Evolutionary conservation across 92 coral and sea anemone genomes (phyloP), one percentile per base, ranked within the genome.

Genomic region (Umimayanthus kanabou): DNA sequence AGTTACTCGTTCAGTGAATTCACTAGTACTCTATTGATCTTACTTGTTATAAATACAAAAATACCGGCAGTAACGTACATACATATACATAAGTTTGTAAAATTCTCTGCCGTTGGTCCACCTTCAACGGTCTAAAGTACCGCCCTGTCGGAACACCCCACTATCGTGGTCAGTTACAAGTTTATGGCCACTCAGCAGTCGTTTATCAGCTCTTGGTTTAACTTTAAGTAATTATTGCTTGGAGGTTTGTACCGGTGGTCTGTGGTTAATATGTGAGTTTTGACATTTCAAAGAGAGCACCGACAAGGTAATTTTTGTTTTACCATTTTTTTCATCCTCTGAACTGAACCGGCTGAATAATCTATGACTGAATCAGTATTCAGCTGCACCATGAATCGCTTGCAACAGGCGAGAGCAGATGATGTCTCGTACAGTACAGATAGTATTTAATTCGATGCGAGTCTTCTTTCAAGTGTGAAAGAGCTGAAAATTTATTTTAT

Each of bases 71-170:
- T 47, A 47, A 47, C 9, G 53, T 47, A 47, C 53, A 47, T 47
- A 8, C 53, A 47, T 47, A 47, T 47, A 47, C 53, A 47, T 18
- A 53, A 53, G 26, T 61, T 14, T 61, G 25, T 18, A 14, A 61
- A 61, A 61, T 61, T 18, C 26, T 23, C 9, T 61, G 69, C 7
- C 25, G 1, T 61, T 61, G 26, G 69, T 18, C 25, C 26, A 61
- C n/a, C 7, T 72, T 18, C 14, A 13, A 33, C 37, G 37, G 2
- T 26, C 40, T 72, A 29, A 72, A 9, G 76, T 72, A 42, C 76
- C 76, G 76, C 76, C 37, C 10, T 72, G 40, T 72, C 76, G 76
- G 40, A 72, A 37, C 76, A 28, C 40, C 76, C 42, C 58, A 14
- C 11, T 18, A 72, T 4, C 9, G 40, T 29, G 37, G 75, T 4